Percentiles rank a stretch among this genome's conserved stretches.
Conservation (phyloP, 2,888 invertebrate genomes). For the Latheticus oryzae region DNA sequence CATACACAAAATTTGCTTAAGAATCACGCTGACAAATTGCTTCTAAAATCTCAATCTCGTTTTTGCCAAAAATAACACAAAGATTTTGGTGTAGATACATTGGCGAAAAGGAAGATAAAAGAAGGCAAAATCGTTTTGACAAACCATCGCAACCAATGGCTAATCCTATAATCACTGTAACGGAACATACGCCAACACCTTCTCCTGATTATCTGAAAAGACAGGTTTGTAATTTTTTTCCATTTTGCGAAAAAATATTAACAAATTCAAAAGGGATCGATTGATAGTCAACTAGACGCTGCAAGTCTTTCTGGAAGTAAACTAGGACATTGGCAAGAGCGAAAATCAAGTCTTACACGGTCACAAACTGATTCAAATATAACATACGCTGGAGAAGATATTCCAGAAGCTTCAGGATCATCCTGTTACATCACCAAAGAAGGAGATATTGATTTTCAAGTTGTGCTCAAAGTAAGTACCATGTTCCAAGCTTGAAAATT, state of each 20-base stretch:
- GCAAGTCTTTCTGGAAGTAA: constrained; percentile 73
- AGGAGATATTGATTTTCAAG: constrained; percentile 92
- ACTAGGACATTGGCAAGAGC: constrained; percentile 72
- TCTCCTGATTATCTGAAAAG: constrained; percentile 88
- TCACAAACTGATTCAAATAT: constrained; percentile 95
- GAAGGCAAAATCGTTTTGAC: constrained; percentile 69
- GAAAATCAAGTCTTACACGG: constrained; percentile 77
- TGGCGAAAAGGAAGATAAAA: constrained; percentile 76
- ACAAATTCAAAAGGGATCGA: constrained; percentile 74
- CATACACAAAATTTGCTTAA: constrained; percentile 4
- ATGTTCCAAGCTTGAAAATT: constrained; percentile 9
- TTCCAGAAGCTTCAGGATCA: constrained; percentile 90
- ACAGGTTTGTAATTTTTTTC: constrained; percentile 71
- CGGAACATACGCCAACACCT: constrained; percentile 93
- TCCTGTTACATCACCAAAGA: constrained; percentile 93
- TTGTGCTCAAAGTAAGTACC: constrained; percentile 79
- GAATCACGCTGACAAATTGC: constrained; percentile 1
- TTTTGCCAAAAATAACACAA: too few relatives aligned
- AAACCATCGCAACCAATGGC: constrained; percentile 74
- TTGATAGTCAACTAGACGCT: constrained; percentile 86
- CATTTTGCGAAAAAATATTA: neutral
- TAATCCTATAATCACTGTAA: constrained; percentile 96
- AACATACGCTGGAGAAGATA: constrained; percentile 86
- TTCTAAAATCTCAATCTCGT: neutral
- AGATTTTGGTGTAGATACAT: constrained; percentile 72